Evolutionary conservation across 2,113 vertebrate species (phyloP).

Genomic region (Apus apus): DNA sequence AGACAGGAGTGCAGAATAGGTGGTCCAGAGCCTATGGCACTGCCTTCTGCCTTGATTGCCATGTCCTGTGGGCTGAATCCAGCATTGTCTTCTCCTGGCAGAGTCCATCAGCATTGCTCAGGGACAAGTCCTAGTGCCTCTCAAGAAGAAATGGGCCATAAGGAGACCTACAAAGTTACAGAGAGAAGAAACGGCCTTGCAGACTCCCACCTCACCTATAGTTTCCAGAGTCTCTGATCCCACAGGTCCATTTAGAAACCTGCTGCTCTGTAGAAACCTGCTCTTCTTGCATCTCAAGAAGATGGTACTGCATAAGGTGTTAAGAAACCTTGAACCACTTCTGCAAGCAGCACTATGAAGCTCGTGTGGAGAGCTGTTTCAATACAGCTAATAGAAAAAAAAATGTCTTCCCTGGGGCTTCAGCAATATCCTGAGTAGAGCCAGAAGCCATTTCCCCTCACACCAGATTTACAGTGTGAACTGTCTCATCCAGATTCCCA

Average conservation of each 20-base stretch:
- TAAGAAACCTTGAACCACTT: background rate
- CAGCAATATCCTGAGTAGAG: background rate
- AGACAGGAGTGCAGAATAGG: background rate
- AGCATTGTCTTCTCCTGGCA: background rate
- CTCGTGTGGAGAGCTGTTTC: background rate
- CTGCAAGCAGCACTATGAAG: background rate
- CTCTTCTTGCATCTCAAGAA: background rate
- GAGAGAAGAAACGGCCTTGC: background rate
- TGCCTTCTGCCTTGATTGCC: background rate
- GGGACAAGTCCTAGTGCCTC: background rate
- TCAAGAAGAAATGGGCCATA: background rate
- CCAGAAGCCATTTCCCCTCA: background rate
- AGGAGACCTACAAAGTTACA: background rate
- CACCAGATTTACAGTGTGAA: background rate
- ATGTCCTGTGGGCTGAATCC: background rate
- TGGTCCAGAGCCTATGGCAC: background rate
- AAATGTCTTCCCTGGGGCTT: background rate
- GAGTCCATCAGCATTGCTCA: background rate
- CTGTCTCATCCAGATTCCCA: background rate
- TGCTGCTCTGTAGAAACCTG: background rate
- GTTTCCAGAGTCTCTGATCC: background rate
- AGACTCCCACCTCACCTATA: background rate
- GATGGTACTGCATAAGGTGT: background rate
- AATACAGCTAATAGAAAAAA: background rate
- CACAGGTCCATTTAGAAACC: background rate